Evolutionary conservation across 2,113 vertebrate genomes (phyloP).

Genomic region (Salvelinus fontinalis): DNA sequence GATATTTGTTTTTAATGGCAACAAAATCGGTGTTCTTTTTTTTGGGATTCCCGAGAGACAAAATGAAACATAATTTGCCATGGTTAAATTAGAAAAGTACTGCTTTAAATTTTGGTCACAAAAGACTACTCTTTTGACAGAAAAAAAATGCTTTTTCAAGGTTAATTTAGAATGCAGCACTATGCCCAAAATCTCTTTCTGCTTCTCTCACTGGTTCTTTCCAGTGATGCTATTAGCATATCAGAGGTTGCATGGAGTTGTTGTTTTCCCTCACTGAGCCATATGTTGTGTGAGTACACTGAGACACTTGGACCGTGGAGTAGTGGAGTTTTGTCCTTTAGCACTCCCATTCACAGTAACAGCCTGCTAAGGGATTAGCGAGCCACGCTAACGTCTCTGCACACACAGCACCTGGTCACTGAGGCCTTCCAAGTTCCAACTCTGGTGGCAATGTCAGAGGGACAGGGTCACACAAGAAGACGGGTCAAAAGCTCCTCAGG

Average conservation of each 20-base stretch:
- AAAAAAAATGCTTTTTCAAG: slow-evolving; percentile 11
- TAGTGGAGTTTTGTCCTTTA: slow-evolving; percentile 39
- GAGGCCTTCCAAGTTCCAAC: background rate
- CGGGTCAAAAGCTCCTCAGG: background rate
- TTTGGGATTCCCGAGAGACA: background rate
- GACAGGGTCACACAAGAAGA: background rate
- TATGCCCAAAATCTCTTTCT: background rate
- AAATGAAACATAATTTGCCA: slow-evolving; percentile 1
- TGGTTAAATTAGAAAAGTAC: slow-evolving; percentile 3
- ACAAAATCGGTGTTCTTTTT: background rate
- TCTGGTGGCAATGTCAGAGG: background rate
- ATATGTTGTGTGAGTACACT: slow-evolving; percentile 21
- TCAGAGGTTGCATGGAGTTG: background rate
- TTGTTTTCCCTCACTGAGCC: slow-evolving; percentile 15
- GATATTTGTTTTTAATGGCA: background rate
- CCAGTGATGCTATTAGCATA: slow-evolving; percentile 31
- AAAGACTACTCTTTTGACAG: background rate
- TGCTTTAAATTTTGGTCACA: slow-evolving; percentile 4
- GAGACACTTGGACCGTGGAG: slow-evolving; percentile 26
- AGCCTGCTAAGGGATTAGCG: slow-evolving; percentile 23
- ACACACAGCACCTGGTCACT: slow-evolving; percentile 11
- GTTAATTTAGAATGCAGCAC: slow-evolving; percentile 20
- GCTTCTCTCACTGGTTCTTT: slow-evolving; percentile 13
- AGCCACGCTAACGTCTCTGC: slow-evolving; percentile 8
- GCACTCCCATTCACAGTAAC: slow-evolving; percentile 20